Conservation (phyloP, 2,113 vertebrate genomes). For the Rhineura floridana region DNA sequence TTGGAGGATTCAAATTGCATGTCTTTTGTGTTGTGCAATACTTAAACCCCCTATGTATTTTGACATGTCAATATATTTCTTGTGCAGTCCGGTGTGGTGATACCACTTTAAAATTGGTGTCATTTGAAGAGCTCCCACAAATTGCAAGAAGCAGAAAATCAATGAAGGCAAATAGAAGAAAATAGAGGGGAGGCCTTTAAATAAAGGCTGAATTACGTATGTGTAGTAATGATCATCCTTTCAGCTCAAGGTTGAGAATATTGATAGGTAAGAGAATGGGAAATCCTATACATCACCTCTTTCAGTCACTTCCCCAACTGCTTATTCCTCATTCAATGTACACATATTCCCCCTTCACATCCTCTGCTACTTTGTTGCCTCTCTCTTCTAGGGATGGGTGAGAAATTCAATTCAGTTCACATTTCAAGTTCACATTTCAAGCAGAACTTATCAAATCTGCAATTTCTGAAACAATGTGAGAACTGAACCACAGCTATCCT, state of each 20-base stretch:
- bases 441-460: too few relatives aligned
- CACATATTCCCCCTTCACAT: neutral
- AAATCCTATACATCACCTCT: neutral
- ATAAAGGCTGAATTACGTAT: constrained; percentile 3
- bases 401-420: too few relatives aligned
- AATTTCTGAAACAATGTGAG: too few relatives aligned
- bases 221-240: neutral
- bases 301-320: constrained; percentile 23
- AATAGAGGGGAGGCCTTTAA: constrained; percentile 5
- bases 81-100: neutral
- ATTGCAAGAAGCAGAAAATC: neutral
- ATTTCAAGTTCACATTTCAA: too few relatives aligned
- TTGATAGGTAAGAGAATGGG: neutral
- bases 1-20: neutral
- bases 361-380: neutral
- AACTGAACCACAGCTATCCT: too few relatives aligned
- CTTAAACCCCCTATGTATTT: neutral
- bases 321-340: neutral
- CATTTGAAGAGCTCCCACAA: constrained; percentile 17
- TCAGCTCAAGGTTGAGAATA: neutral
- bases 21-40: neutral
- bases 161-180: neutral
- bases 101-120: neutral
- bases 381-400: too few relatives aligned
- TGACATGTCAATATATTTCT: constrained; percentile 21